phyloP scores from a whole-genome alignment of 1,140 invertebrate species.

The Pseudomyrmex sp. region DNA sequence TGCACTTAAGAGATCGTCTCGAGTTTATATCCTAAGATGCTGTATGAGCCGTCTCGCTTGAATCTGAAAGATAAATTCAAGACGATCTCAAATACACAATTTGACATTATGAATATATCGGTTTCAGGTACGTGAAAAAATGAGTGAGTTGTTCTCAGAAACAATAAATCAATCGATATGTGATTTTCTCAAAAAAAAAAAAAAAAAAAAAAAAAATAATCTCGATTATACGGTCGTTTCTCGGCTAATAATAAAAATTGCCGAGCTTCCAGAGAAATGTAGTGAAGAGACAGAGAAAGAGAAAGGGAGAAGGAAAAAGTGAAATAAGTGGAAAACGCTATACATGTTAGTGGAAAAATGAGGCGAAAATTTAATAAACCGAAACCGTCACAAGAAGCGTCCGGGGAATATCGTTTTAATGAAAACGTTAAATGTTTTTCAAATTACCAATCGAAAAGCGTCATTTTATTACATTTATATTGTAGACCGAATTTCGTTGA shows the following conservation, averaged over 20 bases:
- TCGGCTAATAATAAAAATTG: constrained; percentile 28
- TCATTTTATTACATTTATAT: constrained; percentile 46
- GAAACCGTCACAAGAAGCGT: constrained; percentile 10
- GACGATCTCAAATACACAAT: no score
- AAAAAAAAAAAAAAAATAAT: background rate
- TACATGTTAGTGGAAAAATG: background rate
- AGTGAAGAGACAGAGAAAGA: constrained; percentile 11
- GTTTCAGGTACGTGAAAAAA: no score
- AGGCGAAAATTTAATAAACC: background rate
- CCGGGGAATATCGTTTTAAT: constrained; percentile 15
- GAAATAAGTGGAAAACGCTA: constrained; percentile 24
- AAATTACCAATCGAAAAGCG: constrained; percentile 18
- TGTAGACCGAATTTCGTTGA: constrained; percentile 21
- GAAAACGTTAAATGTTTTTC: constrained; percentile 25
- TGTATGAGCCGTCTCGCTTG: no score
- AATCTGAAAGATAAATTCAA: no score
- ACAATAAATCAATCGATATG: background rate
- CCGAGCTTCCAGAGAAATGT: background rate
- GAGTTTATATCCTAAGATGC: no score
- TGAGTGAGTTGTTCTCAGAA: background rate
- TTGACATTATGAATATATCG: no score
- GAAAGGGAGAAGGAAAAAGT: constrained; percentile 4
- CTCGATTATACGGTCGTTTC: background rate
- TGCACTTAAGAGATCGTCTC: no score
- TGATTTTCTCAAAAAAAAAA: no score